Evolutionary conservation across 2,797 vertebrate species (phyloP), one percentile per base, ranked within the genome.

Genomic region (Cyprinodon diabolis): DNA sequence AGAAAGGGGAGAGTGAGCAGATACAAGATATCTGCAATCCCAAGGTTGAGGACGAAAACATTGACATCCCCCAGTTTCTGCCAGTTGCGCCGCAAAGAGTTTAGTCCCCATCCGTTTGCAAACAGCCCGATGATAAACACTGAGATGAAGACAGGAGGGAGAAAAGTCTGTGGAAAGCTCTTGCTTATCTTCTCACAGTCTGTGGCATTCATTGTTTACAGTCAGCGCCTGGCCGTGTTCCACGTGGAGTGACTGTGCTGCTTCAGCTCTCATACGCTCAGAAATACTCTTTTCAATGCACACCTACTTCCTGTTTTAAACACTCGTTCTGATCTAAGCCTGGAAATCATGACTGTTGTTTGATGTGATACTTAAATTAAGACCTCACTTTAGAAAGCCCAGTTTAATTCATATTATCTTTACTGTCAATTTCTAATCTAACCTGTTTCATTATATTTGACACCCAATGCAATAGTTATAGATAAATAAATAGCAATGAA

Each of bases 1-100:
- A 96, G 78, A 86, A 95, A 95, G 0, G 96, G 96, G 76, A 97
- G 87, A 0, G 94, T 96, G 75, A 95, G 84, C 78, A 96, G 85
- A 0, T 96, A 96, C 21, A 96, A 83, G 73, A 96, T 83, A 74
- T 97, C 96, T 0, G 96, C 91, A 30, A 96, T 35, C 58, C 95
- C 94, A 9, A 97, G 93, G 84, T 95, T 96, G 47, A 94, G 81
- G 66, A 96, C 74, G 78, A 97, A 95, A 0, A 95, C 62, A 3
- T 92, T 91, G 1, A 95, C 69, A 57, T 82, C 84, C 0, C 84
- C 83, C 23, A 90, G 89, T 4, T 83, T 93, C n/a, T 75, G 84
- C 90, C 80, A 93, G 0, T 92, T 90, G 0, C 69, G 62, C 43
- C 68, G 12, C 71, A 96, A 63, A 13, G 93, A 92, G 81, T 90